phyloP scores from a whole-genome alignment of 2,797 vertebrate genomes.

The Lutjanus argentimaculatus region DNA sequence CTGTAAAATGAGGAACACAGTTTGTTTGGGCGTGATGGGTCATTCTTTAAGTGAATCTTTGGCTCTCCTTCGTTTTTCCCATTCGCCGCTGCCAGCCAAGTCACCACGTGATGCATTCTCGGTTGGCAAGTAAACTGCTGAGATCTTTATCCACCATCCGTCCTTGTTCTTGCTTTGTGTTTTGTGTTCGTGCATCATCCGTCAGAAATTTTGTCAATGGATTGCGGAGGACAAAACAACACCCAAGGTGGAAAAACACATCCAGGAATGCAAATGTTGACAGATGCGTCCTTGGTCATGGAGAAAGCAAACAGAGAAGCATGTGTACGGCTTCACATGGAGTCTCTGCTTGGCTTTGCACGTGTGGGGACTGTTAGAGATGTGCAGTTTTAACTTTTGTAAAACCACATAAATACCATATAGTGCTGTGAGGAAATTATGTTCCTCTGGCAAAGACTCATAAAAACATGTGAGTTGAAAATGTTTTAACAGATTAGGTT shows the following conservation, averaged over 20 bases:
- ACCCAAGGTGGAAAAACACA: conserved; percentile 15
- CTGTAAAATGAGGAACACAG: conserved; percentile 10
- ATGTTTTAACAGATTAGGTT: too few species aligned
- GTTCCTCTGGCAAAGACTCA: too few species aligned
- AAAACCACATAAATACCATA: not conserved
- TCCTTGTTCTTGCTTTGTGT: conserved; percentile 24
- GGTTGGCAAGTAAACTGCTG: conserved; percentile 22
- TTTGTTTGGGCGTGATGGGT: conserved; percentile 25
- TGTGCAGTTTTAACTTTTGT: too few species aligned
- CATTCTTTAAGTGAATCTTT: conserved; percentile 41
- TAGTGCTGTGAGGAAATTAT: not conserved
- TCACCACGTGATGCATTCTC: conserved; percentile 6
- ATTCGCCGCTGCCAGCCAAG: conserved; percentile 9
- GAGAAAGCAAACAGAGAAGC: not conserved
- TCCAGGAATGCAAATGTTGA: not conserved
- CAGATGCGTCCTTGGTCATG: not conserved
- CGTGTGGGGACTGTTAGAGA: not conserved
- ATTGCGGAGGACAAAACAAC: conserved; percentile 20
- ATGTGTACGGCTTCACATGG: not conserved
- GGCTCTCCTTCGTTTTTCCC: conserved; percentile 9
- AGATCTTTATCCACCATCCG: conserved; percentile 10
- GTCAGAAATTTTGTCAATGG: conserved; percentile 3
- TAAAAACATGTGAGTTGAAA: too few species aligned
- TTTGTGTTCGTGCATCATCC: not conserved
- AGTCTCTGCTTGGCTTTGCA: not conserved